phyloP scores from a whole-genome alignment of 2,888 invertebrate species.

The Leptopilina myrica region DNA sequence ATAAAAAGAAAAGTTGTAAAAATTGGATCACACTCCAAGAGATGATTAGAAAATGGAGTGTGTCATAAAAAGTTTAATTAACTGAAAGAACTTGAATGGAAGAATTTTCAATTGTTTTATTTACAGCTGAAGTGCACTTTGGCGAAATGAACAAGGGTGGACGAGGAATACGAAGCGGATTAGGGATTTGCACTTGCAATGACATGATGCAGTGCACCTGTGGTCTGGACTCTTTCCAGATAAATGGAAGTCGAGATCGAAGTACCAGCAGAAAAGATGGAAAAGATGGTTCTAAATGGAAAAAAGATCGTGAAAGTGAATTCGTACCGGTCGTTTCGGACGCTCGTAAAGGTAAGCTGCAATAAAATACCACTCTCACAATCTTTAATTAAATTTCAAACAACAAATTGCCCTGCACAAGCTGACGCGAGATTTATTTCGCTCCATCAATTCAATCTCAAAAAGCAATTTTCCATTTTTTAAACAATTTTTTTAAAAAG shows the following conservation, averaged over 20 bases:
- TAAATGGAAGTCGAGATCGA: slow-evolving; percentile 48
- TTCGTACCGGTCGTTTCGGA: slow-evolving; percentile 55
- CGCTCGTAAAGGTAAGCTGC: slow-evolving; percentile 67
- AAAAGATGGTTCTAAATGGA: slow-evolving; percentile 55
- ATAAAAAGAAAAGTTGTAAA: neutral
- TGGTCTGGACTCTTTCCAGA: slow-evolving; percentile 63
- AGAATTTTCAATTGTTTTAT: slow-evolving; percentile 4
- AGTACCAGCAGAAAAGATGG: slow-evolving; percentile 53
- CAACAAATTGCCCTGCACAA: slow-evolving; percentile 24
- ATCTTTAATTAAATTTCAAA: slow-evolving; percentile 27
- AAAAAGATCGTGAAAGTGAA: slow-evolving; percentile 59
- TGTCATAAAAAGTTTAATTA: neutral
- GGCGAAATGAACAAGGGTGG: slow-evolving; percentile 75
- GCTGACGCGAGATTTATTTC: slow-evolving; percentile 15
- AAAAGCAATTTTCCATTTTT: neutral
- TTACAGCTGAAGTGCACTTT: slow-evolving; percentile 72
- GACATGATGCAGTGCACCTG: slow-evolving; percentile 76
- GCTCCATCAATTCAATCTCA: slow-evolving; percentile 1
- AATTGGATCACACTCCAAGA: neutral
- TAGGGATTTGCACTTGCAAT: slow-evolving; percentile 78
- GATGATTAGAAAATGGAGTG: neutral
- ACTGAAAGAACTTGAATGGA: neutral
- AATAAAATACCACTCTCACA: slow-evolving; percentile 8
- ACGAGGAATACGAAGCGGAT: slow-evolving; percentile 77
- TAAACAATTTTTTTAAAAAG: neutral